Base-by-base conservation (phyloP, 2,797 vertebrate species). In the Myotis planiceps region DNA sequence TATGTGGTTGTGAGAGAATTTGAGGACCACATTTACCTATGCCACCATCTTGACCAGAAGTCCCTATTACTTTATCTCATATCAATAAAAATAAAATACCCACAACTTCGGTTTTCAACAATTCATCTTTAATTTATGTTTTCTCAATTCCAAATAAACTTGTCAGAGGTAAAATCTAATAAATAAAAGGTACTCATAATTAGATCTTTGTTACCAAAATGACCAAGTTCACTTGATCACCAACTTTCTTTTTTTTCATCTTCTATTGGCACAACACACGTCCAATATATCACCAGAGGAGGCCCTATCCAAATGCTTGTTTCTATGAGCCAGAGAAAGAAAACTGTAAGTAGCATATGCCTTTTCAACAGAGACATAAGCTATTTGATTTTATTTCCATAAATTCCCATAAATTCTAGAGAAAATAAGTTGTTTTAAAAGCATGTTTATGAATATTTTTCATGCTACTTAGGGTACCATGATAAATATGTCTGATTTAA, bases 401-500 rank as follows among this genome's bases (percentile, higher is more conserved):
- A 88, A 82, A 63, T n/a, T 89, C 21, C 12, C 68, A 94, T 94
- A 79, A 95, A 94, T 96, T 89, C 55, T 69, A 92, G 42, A 91
- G 88, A 68, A 93, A 95, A 81, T 45, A n/a, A 42, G 7, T 95
- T 78, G 13, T 78, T 96, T 93, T 69, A 81, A 94, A 95, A 95
- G 34, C 87, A 96, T 84, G 76, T 87, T 96, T 45, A 93, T 97
- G 94, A 97, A 96, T 90, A 42, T 96, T 92, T 96, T 96, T 92
- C 39, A 65, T 55, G 5, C 71, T 82, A 75, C 74, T 96, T 96
- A 85, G 32, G 6, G 32, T 58, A 37, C 60, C 37, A 19, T 71
- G 34, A 88, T 92, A 47, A 84, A 88, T 82, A 87, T 47, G 72
- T 85, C 39, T 82, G 60, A 85, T 47, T 96, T 95, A 89, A 91